phyloP scores from a whole-genome alignment of 2,113 vertebrate genomes.

The Heterotis niloticus region DNA sequence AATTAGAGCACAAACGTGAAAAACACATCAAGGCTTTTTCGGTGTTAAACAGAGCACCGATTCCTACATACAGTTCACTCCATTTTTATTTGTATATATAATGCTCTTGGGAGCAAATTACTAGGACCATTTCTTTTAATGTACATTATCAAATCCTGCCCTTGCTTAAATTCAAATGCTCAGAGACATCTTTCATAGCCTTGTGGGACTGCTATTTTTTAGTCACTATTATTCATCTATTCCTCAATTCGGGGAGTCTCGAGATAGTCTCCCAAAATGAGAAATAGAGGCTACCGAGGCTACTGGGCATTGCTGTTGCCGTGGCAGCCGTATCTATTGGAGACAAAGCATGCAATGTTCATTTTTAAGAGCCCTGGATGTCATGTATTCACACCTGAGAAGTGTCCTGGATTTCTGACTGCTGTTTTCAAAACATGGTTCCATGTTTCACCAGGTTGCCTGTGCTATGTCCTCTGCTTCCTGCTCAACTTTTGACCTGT shows the following conservation, averaged over 20 bases:
- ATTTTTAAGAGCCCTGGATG: background rate
- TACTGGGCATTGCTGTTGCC: background rate
- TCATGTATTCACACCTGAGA: constrained; percentile 13
- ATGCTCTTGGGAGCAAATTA: background rate
- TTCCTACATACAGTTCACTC: background rate
- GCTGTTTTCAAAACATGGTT: background rate
- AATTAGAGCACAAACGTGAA: background rate
- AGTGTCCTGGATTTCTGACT: background rate
- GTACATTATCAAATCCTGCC: constrained; percentile 2
- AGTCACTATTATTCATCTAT: background rate
- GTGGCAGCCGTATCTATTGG: constrained; percentile 14
- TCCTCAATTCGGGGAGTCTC: background rate
- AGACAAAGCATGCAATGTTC: constrained; percentile 6
- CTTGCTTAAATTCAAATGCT: background rate
- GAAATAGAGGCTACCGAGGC: background rate
- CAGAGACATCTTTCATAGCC: background rate
- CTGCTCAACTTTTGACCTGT: no score
- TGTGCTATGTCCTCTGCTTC: no score
- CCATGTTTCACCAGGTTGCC: no score
- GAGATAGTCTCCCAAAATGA: background rate
- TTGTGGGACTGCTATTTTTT: background rate
- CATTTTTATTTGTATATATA: background rate
- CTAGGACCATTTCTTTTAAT: background rate
- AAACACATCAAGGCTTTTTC: background rate
- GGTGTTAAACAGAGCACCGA: background rate